These are phyloP conservation scores for Sceloporus tristichus DNA, from an alignment of 2,113 vertebrate genomes.

Conservation along the genomic window DNA sequence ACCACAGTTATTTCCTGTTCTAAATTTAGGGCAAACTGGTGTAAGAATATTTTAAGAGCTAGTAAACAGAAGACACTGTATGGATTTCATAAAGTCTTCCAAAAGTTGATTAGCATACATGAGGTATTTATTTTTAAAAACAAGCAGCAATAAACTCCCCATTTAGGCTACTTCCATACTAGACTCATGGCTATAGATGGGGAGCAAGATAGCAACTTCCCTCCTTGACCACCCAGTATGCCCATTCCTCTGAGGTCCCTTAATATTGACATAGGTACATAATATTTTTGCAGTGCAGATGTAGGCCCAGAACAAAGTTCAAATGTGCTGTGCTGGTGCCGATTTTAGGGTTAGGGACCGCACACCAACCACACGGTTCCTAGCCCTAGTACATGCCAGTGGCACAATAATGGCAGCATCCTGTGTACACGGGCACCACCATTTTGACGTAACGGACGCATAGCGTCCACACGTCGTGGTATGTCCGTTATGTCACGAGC, in stretches of 20 bases:
- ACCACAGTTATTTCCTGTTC: neutral
- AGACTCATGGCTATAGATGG: neutral
- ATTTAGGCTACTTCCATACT: neutral
- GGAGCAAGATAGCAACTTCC: neutral
- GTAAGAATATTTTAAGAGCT: neutral
- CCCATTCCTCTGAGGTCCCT: neutral
- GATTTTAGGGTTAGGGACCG: no score
- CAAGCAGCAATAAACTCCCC: neutral
- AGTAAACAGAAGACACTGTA: neutral
- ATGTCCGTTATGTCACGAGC: no score
- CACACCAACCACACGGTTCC: no score
- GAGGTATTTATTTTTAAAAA: slow-evolving; percentile 11
- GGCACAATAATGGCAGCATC: no score
- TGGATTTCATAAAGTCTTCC: neutral
- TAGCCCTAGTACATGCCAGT: no score
- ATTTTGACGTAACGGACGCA: no score
- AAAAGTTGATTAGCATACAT: neutral
- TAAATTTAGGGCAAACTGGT: slow-evolving; percentile 6
- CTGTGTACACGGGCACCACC: no score
- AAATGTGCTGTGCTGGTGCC: no score
- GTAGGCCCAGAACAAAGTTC: neutral
- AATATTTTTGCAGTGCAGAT: neutral
- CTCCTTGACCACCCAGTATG: neutral
- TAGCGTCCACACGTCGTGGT: no score
- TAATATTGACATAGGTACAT: neutral